Evolutionary conservation across 2,113 vertebrate genomes (phyloP).

Genomic region (Nanorana parkeri): DNA sequence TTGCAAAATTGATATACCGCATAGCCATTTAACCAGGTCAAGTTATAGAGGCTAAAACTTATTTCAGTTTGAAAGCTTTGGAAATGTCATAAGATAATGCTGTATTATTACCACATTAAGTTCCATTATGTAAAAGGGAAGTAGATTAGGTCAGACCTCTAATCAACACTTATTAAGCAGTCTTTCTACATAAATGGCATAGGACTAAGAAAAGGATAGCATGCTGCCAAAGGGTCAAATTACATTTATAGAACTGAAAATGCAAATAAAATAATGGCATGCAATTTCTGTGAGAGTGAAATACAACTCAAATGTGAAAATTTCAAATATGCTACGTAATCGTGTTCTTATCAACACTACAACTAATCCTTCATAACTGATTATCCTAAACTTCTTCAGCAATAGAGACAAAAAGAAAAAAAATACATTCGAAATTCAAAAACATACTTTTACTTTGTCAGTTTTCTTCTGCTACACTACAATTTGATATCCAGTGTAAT

Average conservation of each 20-base stretch:
- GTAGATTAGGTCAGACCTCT: conserved; percentile 49
- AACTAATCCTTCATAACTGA: too few relatives aligned
- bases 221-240: conserved; percentile 37
- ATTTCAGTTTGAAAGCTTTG: conserved; percentile 43
- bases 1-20: conserved; percentile 19
- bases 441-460: too few relatives aligned
- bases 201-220: conserved; percentile 29
- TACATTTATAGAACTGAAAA: conserved; percentile 30
- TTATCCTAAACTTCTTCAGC: not conserved
- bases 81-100: conserved; percentile 41
- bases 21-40: conserved; percentile 47
- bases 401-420: too few relatives aligned
- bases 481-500: conserved; percentile 16
- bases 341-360: conserved; percentile 4
- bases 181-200: conserved; percentile 47
- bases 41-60: conserved; percentile 41
- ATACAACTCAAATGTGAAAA: conserved; percentile 3
- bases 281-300: conserved; percentile 14
- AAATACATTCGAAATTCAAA: too few relatives aligned
- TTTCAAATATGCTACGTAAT: conserved; percentile 15
- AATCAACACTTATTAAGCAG: conserved; percentile 48
- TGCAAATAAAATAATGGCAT: conserved; percentile 38
- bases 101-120: conserved; percentile 49
- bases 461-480: not conserved
- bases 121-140: conserved; percentile 44